Evolutionary conservation across 2,797 vertebrate species (phyloP), one percentile per base, ranked within the genome.

Genomic region (Leucoraja ocellata): DNA sequence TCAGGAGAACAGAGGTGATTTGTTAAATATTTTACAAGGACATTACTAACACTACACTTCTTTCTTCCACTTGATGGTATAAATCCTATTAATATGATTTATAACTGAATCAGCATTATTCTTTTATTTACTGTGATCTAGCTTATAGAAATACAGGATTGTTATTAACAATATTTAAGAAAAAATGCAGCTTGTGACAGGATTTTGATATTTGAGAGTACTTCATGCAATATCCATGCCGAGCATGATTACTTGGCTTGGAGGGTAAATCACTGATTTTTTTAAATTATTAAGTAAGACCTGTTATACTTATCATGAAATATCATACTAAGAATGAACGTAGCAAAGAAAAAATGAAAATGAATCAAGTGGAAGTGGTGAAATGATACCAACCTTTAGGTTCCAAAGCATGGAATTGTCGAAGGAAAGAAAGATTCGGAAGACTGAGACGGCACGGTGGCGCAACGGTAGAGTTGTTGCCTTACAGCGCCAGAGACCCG

Each of bases 21-120:
- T 88, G n/a, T 88, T 88, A 88, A 88, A 88, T 88, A 88, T 88
- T 86, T 88, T 65, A 88, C n/a, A 88, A 88, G 84, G 84, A 88
- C 63, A 88, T 88, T 88, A 88, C 63, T 68, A 88, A 63, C 84
- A 88, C 61, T 36, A 36, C 84, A 88, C 61, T 25, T 63, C 83
- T 58, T 88, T 68, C n/a, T 63, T 88, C n/a, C 61, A 88, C 84
- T 83, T 88, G 84, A 88, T 88, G 61, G n/a, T 88, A 32, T 68
- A 88, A 65, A 88, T 88, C 84, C 84, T 32, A 88, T 88, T 68
- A 88, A 88, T 68, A 63, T 88, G 84, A 68, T 88, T 88, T 88
- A 88, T 88, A 63, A 36, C 63, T 88, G 84, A 88, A 88, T 88
- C 84, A 88, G 84, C 84, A 68, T 88, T 88, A 88, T 88, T 88